A percentile compares a stretch with the other conserved stretches of the same genome.
Conservation (phyloP, 2,888 invertebrate genomes). For the Nephrotoma appendiculata region DNA sequence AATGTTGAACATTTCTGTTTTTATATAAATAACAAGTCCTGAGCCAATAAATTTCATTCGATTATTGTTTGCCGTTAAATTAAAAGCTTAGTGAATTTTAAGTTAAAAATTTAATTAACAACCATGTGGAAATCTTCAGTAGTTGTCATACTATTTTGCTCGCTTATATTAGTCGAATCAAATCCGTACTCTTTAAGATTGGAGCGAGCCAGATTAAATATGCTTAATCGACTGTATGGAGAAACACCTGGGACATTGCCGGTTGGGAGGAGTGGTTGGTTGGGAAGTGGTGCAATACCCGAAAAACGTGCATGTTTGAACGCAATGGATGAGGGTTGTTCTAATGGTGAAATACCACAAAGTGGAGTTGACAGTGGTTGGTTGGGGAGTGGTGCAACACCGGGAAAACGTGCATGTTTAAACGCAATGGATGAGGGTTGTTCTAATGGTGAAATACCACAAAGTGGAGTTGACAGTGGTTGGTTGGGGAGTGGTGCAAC, state of each 20-base stretch:
- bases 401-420: conserved; percentile 29
- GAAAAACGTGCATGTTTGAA: conserved; percentile 30
- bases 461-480: conserved; percentile 34
- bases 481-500: conserved; percentile 33
- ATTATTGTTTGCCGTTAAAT: neutral
- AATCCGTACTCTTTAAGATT: neutral
- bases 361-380: conserved; percentile 34
- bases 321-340: conserved; percentile 40
- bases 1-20: neutral
- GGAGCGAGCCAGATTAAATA: neutral
- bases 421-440: conserved; percentile 40
- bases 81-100: neutral
- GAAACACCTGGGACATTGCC: conserved; percentile 32
- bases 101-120: neutral
- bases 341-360: conserved; percentile 33
- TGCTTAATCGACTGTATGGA: neutral
- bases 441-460: conserved; percentile 34
- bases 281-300: conserved; percentile 34
- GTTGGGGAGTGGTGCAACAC: conserved; percentile 33
- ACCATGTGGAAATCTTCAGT: neutral
- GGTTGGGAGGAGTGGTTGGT: conserved; percentile 26
- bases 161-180: neutral
- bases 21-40: neutral
- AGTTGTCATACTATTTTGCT: neutral
- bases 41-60: neutral